phyloP scores from a whole-genome alignment of 2,797 vertebrate genomes.

The Lutjanus argentimaculatus region DNA sequence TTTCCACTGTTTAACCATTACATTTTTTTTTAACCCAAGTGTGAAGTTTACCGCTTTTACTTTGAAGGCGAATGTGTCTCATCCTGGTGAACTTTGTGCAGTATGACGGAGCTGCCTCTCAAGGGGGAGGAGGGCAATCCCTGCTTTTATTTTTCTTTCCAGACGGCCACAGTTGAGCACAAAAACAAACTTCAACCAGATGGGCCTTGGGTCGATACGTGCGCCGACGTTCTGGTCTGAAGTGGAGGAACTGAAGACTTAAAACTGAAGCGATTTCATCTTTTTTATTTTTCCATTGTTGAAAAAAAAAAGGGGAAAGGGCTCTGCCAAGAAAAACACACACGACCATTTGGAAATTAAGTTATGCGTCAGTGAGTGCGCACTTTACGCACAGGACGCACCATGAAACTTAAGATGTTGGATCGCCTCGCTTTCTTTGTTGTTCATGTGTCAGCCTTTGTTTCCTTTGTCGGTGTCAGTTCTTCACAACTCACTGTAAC shows the following conservation, averaged over 20 bases:
- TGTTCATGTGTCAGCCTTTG: conserved; percentile 6
- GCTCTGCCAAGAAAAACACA: conserved; percentile 46
- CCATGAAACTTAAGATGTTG: conserved; percentile 67
- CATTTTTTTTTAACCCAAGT: not conserved
- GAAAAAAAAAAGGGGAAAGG: conserved; percentile 64
- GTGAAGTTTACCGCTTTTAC: conserved; percentile 41
- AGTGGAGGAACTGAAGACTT: conserved; percentile 22
- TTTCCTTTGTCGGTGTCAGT: conserved; percentile 53
- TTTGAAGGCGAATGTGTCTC: conserved; percentile 53
- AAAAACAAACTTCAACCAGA: conserved; percentile 78
- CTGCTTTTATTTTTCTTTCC: conserved; percentile 80
- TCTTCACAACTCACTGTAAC: conserved; percentile 34
- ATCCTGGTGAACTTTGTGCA: not conserved
- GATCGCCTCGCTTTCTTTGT: conserved; percentile 25
- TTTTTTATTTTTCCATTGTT: conserved; percentile 39
- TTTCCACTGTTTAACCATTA: no score
- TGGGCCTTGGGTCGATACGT: conserved; percentile 36
- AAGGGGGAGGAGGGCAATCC: conserved; percentile 69
- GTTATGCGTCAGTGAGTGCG: conserved; percentile 66
- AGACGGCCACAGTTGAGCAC: conserved; percentile 60
- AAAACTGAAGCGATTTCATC: conserved; percentile 21
- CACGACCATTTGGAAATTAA: conserved; percentile 60
- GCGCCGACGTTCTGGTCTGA: conserved; percentile 1
- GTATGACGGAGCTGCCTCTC: conserved; percentile 31
- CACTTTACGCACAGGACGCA: conserved; percentile 74